Base-by-base conservation (phyloP, 1,140 invertebrate genomes). In the Diploscapter pachys region DNA sequence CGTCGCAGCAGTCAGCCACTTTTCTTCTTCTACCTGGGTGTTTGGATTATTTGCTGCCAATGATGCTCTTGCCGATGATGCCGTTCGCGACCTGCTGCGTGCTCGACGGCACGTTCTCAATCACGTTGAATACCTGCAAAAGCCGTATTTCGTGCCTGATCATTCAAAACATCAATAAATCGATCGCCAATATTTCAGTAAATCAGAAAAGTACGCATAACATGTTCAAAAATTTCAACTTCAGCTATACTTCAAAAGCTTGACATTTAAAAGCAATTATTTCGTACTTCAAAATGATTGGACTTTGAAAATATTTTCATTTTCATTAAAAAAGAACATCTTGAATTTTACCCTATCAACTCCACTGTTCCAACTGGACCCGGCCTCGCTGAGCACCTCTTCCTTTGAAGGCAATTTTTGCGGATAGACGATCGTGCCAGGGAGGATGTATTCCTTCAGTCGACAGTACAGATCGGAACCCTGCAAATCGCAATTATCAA, bases 391-490 rank as follows among this genome's bases (percentile, higher is more conserved):
- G n/a, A 66, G 55, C 48, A 72, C 70, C 4, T 76, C 69, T 11
- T 72, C 69, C 49, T 52, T 57, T 9, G 13, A 70, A 72, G 50
- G 48, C 52, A 77, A 71, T 73, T 77, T 80, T 11, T 78, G 62
- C 31, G 63, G 67, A 51, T 80, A 78, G 54, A 78, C 77, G 70
- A 78, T 79, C 4, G 77, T 78, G 6, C 77, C 77, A 0, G 77
- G 77, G 4, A 78, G 54, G 62, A 78, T 78, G 64, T 78, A 78
- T 61, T 78, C 52, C 62, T 78, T 78, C 56, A 78, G 75, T 67
- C 73, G 72, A 49, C 62, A 56, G 76, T 78, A 78, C 51, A 78
- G 56, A 53, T 78, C 77, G 13, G 78, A 80, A 11, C 77, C 77
- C 70, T 76, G 63, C 13, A 75, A 53, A 31, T 31, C 31, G 31